Evolutionary conservation across 2,113 vertebrate species (phyloP), one percentile per base, ranked within the genome.

Genomic region (Chloroceryle aenea): DNA sequence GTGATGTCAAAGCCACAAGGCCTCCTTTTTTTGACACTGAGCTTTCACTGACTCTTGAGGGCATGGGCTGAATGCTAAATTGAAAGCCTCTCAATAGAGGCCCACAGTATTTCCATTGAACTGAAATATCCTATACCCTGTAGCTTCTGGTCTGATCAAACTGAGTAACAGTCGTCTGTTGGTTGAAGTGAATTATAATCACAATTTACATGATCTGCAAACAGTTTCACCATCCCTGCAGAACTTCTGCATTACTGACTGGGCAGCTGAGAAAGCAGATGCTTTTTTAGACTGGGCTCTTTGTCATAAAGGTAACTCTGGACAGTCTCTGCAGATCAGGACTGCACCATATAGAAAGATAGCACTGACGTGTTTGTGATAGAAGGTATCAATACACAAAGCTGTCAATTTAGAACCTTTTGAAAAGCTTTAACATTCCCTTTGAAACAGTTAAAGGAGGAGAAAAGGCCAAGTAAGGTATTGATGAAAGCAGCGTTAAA

Each of bases 401-500:
- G 11, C 10, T 34, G 19, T 62, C 36, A 11, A 5, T 88, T 85
- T 82, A 67, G 26, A 38, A 74, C 20, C 29, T 79, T 78, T 61
- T 58, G 16, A 55, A 88, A 88, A 83, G 56, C 74, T 86, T 82
- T 83, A 80, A 29, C n/a, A 8, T 71, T 90, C 55, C 34, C 23
- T 59, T 93, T 87, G 88, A 79, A 94, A 69, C 48, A 52, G 29
- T 55, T 77, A 71, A 47, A 14, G 25, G 12, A 92, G 13, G 58
- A 92, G 40, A 89, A 69, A 76, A 90, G 50, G 38, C 50, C 66
- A 71, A 62, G 38, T 23, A 52, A 86, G 45, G 34, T 90, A 55
- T 29, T 78, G 68, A 83, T 86, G 32, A 77, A 95, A 94, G 74
- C 8, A 80, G 32, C 75, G 38, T 84, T 92, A 56, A 81, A 93